phyloP scores from a whole-genome alignment of 2,888 invertebrate species.

The Eupithecia subfuscata region DNA sequence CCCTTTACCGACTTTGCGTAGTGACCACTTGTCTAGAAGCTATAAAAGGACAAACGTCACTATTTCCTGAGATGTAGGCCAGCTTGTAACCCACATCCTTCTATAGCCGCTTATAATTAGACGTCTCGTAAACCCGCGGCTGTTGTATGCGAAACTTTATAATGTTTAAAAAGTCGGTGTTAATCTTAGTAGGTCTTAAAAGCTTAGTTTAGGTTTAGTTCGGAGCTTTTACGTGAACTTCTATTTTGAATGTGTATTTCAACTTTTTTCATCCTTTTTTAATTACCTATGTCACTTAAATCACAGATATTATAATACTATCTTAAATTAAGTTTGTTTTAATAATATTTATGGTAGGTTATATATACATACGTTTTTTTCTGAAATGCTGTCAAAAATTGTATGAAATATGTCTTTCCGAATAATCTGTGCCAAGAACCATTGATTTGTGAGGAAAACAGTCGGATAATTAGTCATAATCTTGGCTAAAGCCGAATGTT shows the following conservation, averaged over 20 bases:
- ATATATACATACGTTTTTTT: too few species aligned
- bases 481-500: conserved; percentile 2
- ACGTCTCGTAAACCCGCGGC: conserved; percentile 40
- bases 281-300: background rate
- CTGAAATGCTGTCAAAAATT: background rate
- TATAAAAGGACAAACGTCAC: conserved; percentile 22
- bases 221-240: background rate
- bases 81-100: conserved; percentile 49
- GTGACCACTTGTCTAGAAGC: conserved; percentile 15
- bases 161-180: conserved; percentile 15
- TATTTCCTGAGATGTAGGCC: conserved; percentile 49
- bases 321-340: too few species aligned
- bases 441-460: background rate
- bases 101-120: conserved; percentile 43
- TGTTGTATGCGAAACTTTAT: conserved; percentile 37
- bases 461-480: background rate
- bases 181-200: background rate
- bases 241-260: background rate
- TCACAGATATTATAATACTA: too few species aligned
- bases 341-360: too few species aligned
- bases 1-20: background rate
- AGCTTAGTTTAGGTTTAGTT: background rate
- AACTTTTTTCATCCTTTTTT: background rate
- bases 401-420: background rate
- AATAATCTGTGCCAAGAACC: background rate